Conservation (phyloP, 2,113 vertebrate species). For the Butorides virescens region DNA sequence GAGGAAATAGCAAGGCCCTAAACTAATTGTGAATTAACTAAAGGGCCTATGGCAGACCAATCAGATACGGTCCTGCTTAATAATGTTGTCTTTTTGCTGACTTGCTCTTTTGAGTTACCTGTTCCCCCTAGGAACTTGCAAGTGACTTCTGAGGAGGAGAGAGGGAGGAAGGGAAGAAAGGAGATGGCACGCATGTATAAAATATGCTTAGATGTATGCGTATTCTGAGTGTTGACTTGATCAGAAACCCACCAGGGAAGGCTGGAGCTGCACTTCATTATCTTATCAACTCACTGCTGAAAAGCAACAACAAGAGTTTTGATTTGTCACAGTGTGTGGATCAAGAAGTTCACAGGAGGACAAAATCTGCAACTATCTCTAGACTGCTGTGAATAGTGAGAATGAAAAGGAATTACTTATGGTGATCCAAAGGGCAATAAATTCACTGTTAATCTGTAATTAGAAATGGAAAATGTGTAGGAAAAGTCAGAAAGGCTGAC, state of each 20-base stretch:
- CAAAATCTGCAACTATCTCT: background rate
- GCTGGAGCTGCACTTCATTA: background rate
- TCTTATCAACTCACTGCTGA: background rate
- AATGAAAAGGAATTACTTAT: background rate
- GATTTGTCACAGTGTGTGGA: background rate
- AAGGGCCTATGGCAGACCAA: background rate
- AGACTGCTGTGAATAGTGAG: background rate
- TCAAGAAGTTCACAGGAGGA: background rate
- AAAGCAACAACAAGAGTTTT: background rate
- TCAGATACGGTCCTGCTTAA: background rate
- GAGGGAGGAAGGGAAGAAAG: background rate
- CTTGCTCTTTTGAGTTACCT: background rate
- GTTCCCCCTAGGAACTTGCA: background rate
- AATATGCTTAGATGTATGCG: background rate
- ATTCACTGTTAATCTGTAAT: background rate
- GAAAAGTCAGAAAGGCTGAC: background rate
- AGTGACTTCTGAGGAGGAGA: background rate
- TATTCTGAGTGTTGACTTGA: background rate
- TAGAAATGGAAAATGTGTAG: background rate
- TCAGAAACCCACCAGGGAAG: background rate
- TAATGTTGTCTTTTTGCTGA: background rate
- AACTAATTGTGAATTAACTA: background rate
- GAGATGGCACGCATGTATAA: background rate
- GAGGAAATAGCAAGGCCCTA: background rate
- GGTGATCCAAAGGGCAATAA: background rate